Evolutionary conservation across 2,113 vertebrate species (phyloP).

Genomic region (Zeus faber): DNA sequence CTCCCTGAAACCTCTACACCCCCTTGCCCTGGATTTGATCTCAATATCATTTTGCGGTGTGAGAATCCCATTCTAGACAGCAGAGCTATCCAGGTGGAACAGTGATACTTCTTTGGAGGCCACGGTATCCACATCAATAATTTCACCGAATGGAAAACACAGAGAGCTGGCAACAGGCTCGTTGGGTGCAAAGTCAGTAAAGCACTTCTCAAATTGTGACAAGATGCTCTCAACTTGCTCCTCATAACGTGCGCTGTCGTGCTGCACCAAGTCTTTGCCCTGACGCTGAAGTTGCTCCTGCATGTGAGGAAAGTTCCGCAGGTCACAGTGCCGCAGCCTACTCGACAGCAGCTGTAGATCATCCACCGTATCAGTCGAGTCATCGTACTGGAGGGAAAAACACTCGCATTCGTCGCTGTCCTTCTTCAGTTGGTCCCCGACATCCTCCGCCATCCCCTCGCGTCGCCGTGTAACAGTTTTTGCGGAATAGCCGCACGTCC

Average conservation of each 20-base stretch:
- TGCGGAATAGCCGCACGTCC: too few relatives aligned
- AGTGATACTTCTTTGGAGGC: not conserved
- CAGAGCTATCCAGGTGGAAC: not conserved
- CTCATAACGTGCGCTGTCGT: too few relatives aligned
- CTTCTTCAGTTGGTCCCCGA: too few relatives aligned
- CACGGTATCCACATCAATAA: not conserved
- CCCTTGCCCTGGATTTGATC: not conserved
- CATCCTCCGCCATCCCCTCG: conserved; percentile 16
- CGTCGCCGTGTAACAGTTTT: too few relatives aligned
- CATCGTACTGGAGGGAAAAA: not conserved
- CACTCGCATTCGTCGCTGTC: conserved; percentile 2
- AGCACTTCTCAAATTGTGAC: not conserved
- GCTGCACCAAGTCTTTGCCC: too few relatives aligned
- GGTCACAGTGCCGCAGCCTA: too few relatives aligned
- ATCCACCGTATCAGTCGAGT: too few relatives aligned
- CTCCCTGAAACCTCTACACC: too few relatives aligned
- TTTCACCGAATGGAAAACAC: not conserved
- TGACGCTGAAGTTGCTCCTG: too few relatives aligned
- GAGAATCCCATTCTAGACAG: not conserved
- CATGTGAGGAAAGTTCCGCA: too few relatives aligned
- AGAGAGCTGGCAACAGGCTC: not conserved
- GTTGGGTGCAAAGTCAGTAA: not conserved
- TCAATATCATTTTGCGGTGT: not conserved
- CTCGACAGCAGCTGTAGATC: too few relatives aligned
- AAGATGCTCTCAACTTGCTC: too few relatives aligned